phyloP scores from a whole-genome alignment of 2,888 invertebrate genomes.

The Kryphioiulus occultus region DNA sequence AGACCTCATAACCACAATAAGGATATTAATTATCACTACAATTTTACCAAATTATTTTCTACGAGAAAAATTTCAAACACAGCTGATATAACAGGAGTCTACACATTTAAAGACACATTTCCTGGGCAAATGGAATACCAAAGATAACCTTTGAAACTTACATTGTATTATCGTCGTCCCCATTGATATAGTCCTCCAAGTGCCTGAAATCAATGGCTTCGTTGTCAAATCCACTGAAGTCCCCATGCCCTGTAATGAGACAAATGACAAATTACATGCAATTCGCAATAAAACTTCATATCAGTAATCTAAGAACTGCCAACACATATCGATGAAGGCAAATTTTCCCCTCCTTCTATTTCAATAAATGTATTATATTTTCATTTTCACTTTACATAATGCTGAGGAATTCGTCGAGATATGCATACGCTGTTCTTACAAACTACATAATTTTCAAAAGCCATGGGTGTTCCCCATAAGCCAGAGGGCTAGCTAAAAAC shows the following conservation, averaged over 20 bases:
- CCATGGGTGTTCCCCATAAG: neutral
- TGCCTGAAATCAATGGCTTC: slow-evolving; percentile 80
- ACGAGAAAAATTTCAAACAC: no score
- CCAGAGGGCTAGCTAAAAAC: neutral
- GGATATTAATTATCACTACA: no score
- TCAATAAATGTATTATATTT: no score
- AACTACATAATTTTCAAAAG: neutral
- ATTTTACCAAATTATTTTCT: no score
- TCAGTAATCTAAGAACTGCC: neutral
- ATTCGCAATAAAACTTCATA: neutral
- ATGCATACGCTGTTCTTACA: neutral
- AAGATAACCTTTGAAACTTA: slow-evolving; percentile 44
- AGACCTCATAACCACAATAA: neutral
- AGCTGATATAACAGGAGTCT: no score
- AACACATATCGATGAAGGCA: neutral
- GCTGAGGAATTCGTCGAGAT: no score
- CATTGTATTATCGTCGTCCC: slow-evolving; percentile 67
- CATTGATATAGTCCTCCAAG: slow-evolving; percentile 87
- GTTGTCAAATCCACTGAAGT: slow-evolving; percentile 87
- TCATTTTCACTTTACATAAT: no score
- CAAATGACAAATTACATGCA: slow-evolving; percentile 15
- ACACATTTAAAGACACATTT: no score
- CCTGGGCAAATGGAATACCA: no score
- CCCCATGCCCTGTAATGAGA: slow-evolving; percentile 72
- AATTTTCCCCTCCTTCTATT: neutral